These are phyloP conservation scores for Dicentrarchus labrax DNA, from an alignment of 2,113 vertebrate genomes.

Conservation along the genomic window DNA sequence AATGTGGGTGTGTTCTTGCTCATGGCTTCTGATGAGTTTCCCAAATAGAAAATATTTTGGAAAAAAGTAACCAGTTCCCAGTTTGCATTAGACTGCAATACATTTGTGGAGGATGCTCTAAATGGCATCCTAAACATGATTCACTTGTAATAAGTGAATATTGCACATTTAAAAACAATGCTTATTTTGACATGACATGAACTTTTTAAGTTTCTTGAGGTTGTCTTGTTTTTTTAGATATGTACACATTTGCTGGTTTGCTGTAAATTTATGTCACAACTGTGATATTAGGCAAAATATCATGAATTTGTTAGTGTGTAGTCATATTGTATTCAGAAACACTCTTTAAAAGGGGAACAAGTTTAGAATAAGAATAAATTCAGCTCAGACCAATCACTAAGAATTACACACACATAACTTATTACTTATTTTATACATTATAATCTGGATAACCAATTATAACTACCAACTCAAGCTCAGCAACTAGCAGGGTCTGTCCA, in stretches of 20 bases:
- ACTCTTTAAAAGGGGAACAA: not conserved
- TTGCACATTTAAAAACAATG: not conserved
- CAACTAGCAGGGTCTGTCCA: constrained; percentile 6
- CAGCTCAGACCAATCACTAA: not conserved
- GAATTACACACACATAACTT: not conserved
- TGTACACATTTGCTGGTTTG: not conserved
- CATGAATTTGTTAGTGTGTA: not conserved
- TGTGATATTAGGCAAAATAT: not conserved
- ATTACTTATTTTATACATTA: not conserved
- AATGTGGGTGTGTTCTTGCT: constrained; percentile 11
- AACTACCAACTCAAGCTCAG: not conserved
- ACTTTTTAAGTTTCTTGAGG: no score
- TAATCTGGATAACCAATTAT: not conserved
- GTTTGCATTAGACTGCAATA: not conserved
- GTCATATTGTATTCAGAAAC: not conserved
- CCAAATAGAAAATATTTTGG: not conserved
- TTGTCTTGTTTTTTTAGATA: not conserved
- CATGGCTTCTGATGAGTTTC: not conserved
- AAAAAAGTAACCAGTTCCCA: not conserved
- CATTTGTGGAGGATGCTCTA: not conserved
- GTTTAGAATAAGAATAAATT: not conserved
- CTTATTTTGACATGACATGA: not conserved
- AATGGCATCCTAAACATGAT: not conserved
- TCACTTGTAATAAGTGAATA: not conserved
- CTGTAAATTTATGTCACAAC: not conserved